Conservation (phyloP, 2,888 invertebrate species). For the Drosophila falleni region DNA sequence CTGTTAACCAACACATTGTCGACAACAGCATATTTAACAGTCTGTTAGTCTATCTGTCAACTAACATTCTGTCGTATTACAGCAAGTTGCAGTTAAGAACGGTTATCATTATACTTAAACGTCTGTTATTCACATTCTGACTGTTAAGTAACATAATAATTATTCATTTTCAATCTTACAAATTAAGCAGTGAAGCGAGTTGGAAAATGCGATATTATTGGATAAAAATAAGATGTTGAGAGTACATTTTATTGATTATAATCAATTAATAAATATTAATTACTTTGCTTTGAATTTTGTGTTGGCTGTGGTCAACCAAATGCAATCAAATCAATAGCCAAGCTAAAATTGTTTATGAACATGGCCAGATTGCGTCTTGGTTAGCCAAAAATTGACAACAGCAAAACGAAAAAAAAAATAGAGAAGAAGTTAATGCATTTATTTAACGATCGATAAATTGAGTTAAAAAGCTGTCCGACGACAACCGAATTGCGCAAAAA, state of each 20-base stretch:
- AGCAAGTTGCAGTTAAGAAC: neutral
- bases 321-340: constrained; percentile 45
- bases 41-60: neutral
- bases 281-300: constrained; percentile 59
- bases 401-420: constrained; percentile 12
- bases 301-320: constrained; percentile 27
- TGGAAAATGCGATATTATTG: constrained; percentile 47
- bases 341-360: constrained; percentile 45
- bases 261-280: constrained; percentile 38
- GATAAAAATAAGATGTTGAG: constrained; percentile 15
- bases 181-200: constrained; percentile 53
- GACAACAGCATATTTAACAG: neutral
- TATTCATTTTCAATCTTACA: neutral
- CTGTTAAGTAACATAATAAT: constrained; percentile 4
- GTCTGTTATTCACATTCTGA: neutral
- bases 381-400: constrained; percentile 8
- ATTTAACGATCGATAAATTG: constrained; percentile 76
- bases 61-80: neutral
- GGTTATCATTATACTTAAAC: neutral
- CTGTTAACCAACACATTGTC: neutral
- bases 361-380: constrained; percentile 52
- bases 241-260: constrained; percentile 45
- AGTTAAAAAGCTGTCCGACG: constrained; percentile 72
- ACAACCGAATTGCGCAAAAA: constrained; percentile 84
- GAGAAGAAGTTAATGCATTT: constrained; percentile 68